Conservation (phyloP, 2,797 vertebrate species). For the Sebastes oblongus region DNA sequence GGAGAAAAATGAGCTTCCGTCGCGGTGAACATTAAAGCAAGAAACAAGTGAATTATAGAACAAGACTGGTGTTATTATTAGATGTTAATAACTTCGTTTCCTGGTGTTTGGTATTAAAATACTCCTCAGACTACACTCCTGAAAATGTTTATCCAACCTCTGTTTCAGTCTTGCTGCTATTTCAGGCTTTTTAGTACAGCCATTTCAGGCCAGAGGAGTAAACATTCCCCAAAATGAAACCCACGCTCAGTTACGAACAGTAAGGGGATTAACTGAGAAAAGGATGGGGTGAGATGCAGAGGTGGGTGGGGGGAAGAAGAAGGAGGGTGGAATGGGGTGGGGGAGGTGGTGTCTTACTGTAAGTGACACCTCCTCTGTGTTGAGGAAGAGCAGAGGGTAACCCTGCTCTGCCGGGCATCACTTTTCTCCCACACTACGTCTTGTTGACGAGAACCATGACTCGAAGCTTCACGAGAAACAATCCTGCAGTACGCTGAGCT, state of each 20-base stretch:
- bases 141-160: slow-evolving; percentile 31
- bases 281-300: slow-evolving; percentile 37
- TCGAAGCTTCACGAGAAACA: slow-evolving; percentile 30
- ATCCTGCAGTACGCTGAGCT: neutral
- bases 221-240: slow-evolving; percentile 70
- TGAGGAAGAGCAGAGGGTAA: slow-evolving; percentile 25
- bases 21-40: neutral
- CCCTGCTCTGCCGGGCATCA: slow-evolving; percentile 16
- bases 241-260: slow-evolving; percentile 32
- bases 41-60: neutral
- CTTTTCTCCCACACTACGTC: slow-evolving; percentile 22
- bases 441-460: slow-evolving; percentile 47
- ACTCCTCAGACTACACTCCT: neutral
- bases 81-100: neutral
- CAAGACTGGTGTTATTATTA: neutral
- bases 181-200: slow-evolving; percentile 47
- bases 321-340: neutral
- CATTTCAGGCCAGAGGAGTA: slow-evolving; percentile 58
- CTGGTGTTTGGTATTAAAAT: neutral
- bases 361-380: slow-evolving; percentile 48
- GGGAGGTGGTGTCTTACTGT: slow-evolving; percentile 43
- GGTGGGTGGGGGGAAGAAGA: slow-evolving; percentile 15
- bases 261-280: slow-evolving; percentile 37
- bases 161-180: slow-evolving; percentile 37
- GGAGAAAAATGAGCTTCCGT: neutral